Base-by-base conservation (phyloP, 1,140 invertebrate species). In the Mycetomoellerius zeteki region DNA sequence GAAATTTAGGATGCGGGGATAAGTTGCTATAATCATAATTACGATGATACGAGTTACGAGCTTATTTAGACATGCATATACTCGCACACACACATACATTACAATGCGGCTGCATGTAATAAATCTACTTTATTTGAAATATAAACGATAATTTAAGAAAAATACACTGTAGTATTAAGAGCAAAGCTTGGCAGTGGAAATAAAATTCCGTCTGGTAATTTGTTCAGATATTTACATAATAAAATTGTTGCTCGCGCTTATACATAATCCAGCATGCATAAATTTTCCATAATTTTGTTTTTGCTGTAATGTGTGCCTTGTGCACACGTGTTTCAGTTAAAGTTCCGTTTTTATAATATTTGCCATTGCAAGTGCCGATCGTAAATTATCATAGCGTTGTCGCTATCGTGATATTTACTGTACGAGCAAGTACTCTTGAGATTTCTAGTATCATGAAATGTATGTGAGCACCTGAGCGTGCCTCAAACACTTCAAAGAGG, bases 401-500 rank as follows among this genome's bases (percentile, higher is more conserved):
- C 24, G 16, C 54, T 37, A 37, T 33, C 47, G 65, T 21, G 56
- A 75, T 84, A 84, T 84, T 84, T 84, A 62, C 56, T 16, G 24
- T 60, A 73, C 37, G 54, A 16, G 4, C 37, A 47, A 84, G 43
- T 50, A 62, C 58, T 8, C 80, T 84, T 50, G 14, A 84, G 37
- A 21, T 33, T 75, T 84, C 69, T 60, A 75, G 69, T 50, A 73
- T 27, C 54, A 62, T 75, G 19, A 72, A 75, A 84, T 75, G 58
- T 84, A 62, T 47, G 54, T 37, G 67, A 75, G 14, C 54, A 56
- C 80, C 24, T 73, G 80, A 84, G 43, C n/a, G 43, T 27, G 27
- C 3, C 69, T 84, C 69, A 84, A 84, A 84, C 52, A 27, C 56
- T 71, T 84, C 69, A 84, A 84, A 84, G 56, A 73, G 80, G 2